Evolutionary conservation across 2,113 vertebrate species (phyloP).

Genomic region (Sylvietta virens): DNA sequence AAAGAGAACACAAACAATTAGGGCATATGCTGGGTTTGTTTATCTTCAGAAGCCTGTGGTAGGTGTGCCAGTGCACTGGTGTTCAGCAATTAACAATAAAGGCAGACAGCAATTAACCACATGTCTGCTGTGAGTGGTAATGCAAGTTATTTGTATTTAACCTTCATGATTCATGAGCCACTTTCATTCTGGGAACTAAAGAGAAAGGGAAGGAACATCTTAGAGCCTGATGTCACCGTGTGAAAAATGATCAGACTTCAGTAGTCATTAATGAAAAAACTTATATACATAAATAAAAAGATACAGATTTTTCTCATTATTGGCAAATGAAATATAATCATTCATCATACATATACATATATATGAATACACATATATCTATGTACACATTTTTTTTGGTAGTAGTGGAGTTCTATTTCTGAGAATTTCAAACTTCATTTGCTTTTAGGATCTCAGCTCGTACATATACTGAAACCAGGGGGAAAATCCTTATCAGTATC

Average conservation of each 20-base stretch:
- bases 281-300: background rate
- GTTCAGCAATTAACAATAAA: constrained; percentile 41
- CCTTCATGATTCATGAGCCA: constrained; percentile 23
- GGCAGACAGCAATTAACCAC: constrained; percentile 50
- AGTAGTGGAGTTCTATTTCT: background rate
- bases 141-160: constrained; percentile 37
- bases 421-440: background rate
- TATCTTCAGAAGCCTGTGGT: background rate
- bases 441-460: background rate
- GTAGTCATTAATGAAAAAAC: background rate
- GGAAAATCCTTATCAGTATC: background rate
- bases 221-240: background rate
- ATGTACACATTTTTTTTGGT: no score
- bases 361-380: background rate
- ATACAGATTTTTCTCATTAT: background rate
- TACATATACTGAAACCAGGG: background rate
- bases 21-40: constrained; percentile 8
- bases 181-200: background rate
- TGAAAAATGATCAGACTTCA: background rate
- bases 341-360: background rate
- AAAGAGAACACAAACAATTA: background rate
- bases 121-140: constrained; percentile 5
- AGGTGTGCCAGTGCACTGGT: background rate
- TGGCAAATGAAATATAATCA: background rate
- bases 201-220: background rate